phyloP scores from a whole-genome alignment of 1,140 invertebrate genomes.

The Drosophila melanica region DNA sequence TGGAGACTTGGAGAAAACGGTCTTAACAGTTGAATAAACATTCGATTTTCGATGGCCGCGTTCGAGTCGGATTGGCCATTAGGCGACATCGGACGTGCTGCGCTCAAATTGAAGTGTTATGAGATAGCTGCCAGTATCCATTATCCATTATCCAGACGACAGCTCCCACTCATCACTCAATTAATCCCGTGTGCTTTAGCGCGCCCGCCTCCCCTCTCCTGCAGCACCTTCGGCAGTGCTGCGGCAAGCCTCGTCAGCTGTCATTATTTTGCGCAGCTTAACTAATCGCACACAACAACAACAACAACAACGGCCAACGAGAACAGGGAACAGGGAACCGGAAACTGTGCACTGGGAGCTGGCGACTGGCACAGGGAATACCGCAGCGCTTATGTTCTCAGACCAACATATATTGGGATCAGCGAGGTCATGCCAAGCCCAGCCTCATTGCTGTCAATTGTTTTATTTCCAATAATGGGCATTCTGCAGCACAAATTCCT shows the following conservation, averaged over 20 bases:
- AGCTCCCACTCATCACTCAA: constrained; percentile 42
- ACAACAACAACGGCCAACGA: not conserved
- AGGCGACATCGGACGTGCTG: constrained; percentile 26
- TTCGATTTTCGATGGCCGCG: constrained; percentile 3
- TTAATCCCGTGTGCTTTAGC: constrained; percentile 35
- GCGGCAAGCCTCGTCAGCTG: constrained; percentile 27
- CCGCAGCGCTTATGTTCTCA: constrained; percentile 89
- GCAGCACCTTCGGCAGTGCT: constrained; percentile 6
- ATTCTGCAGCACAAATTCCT: constrained; percentile 53
- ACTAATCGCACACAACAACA: constrained; percentile 32
- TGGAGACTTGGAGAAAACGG: not conserved
- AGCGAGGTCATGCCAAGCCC: constrained; percentile 90
- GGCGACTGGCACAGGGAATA: constrained; percentile 13
- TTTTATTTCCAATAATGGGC: constrained; percentile 91
- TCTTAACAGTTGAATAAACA: constrained; percentile 32
- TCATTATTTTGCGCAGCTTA: constrained; percentile 42
- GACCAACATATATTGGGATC: constrained; percentile 92
- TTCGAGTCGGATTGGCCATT: constrained; percentile 19
- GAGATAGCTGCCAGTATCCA: constrained; percentile 32
- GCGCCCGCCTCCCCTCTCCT: not conserved
- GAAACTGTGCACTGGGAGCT: not conserved
- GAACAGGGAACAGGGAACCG: not conserved
- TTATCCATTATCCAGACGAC: constrained; percentile 41
- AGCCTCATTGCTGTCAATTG: constrained; percentile 91
- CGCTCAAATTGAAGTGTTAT: constrained; percentile 43